A percentile compares a stretch with the other conserved stretches of the same genome.
Conservation (phyloP, 2,113 vertebrate species). For the Nannospalax galili region DNA sequence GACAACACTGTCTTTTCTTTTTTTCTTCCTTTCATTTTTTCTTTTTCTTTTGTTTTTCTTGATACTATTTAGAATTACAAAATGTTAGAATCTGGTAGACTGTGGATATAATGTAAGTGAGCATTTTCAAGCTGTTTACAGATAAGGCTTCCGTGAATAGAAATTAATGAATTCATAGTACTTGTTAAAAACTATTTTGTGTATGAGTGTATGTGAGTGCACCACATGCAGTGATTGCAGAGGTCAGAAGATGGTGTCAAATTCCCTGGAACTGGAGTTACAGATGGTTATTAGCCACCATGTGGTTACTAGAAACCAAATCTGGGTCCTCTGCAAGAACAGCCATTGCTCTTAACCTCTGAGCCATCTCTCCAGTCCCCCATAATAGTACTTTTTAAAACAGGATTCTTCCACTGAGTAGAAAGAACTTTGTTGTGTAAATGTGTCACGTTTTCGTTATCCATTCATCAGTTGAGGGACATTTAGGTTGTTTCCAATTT, state of each 20-base stretch:
- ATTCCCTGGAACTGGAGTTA: neutral
- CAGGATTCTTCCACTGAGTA: no score
- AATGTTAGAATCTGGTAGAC: no score
- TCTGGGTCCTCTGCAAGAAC: neutral
- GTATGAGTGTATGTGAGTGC: neutral
- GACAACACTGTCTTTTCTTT: neutral
- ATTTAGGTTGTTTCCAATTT: no score
- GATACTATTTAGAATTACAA: neutral
- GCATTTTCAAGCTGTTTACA: neutral
- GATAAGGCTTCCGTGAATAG: neutral
- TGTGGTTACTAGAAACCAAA: neutral
- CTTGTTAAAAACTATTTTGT: neutral
- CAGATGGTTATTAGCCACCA: neutral
- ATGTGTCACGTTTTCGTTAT: no score
- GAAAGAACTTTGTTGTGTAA: no score
- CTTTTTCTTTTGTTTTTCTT: no score
- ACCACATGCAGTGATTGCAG: neutral
- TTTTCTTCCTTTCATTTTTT: neutral
- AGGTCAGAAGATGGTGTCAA: no score
- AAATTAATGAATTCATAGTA: slow-evolving; percentile 22
- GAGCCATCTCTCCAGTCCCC: neutral
- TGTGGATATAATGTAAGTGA: neutral
- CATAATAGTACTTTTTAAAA: no score
- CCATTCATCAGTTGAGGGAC: no score
- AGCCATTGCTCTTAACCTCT: neutral